A percentile compares a stretch with the other conserved stretches of the same genome.
These are phyloP conservation scores for Hucho hucho DNA, from an alignment of 2,113 vertebrate species.

Conservation along the genomic window DNA sequence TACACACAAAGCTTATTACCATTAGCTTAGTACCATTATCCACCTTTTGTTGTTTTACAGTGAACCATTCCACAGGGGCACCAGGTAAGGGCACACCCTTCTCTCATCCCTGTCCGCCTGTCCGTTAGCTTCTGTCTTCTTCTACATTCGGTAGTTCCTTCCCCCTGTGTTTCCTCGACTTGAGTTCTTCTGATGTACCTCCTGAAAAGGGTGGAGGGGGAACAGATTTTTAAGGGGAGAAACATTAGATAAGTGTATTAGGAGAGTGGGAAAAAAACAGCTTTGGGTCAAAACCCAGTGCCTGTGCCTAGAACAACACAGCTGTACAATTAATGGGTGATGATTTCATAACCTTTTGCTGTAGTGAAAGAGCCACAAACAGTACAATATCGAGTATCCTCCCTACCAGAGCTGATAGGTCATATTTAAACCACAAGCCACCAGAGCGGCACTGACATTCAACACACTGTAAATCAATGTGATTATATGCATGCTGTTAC, in stretches of 20 bases:
- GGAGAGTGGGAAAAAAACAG: too few relatives aligned
- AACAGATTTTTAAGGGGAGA: slow-evolving; percentile 22
- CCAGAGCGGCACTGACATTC: slow-evolving; percentile 1
- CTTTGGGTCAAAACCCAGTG: background rate
- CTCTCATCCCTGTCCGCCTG: slow-evolving; percentile 49
- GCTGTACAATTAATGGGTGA: slow-evolving; percentile 17
- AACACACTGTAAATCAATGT: slow-evolving; percentile 6
- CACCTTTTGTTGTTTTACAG: slow-evolving; percentile 60
- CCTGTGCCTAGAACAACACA: slow-evolving; percentile 26
- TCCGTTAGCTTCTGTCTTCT: slow-evolving; percentile 47
- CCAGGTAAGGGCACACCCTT: slow-evolving; percentile 64
- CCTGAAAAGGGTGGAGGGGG: slow-evolving; percentile 72
- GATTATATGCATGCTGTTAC: slow-evolving; percentile 14
- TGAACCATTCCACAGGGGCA: slow-evolving; percentile 68
- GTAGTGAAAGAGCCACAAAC: background rate
- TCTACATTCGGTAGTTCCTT: slow-evolving; percentile 94
- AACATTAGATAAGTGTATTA: background rate
- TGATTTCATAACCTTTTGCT: slow-evolving; percentile 1
- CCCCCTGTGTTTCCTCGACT: slow-evolving; percentile 91
- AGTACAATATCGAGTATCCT: background rate
- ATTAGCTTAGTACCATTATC: slow-evolving; percentile 30
- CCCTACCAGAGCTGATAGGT: background rate
- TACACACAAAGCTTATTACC: slow-evolving; percentile 46
- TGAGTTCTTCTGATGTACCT: slow-evolving; percentile 95
- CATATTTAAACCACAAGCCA: slow-evolving; percentile 2